phyloP scores from a whole-genome alignment of 1,140 invertebrate species.

The Carposina sasakii region DNA sequence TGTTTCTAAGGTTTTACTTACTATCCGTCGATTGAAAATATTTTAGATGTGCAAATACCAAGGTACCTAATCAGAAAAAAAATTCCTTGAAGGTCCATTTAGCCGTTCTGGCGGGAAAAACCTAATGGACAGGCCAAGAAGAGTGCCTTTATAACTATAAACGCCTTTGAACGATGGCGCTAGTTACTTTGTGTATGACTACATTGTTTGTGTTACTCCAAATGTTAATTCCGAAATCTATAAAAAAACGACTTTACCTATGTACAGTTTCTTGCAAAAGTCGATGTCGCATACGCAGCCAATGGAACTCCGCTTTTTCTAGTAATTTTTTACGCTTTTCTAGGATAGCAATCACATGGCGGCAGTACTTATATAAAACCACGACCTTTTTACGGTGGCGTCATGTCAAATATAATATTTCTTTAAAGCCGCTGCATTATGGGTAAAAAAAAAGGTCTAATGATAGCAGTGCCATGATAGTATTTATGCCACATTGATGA shows the following conservation, averaged over 20 bases:
- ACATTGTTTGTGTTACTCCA: too few relatives aligned
- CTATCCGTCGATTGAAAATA: neutral
- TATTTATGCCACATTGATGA: neutral
- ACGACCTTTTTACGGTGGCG: neutral
- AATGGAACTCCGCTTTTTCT: neutral
- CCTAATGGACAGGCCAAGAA: too few relatives aligned
- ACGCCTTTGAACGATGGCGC: too few relatives aligned
- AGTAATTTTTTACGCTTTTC: neutral
- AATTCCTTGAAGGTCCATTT: neutral
- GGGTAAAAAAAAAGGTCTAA: neutral
- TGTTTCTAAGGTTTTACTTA: neutral
- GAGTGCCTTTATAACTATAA: too few relatives aligned
- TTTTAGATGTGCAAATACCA: neutral
- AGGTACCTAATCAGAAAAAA: neutral
- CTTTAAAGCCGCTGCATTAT: neutral
- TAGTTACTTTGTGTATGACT: too few relatives aligned
- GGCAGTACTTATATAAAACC: neutral
- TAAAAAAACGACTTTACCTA: too few relatives aligned
- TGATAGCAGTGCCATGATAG: neutral
- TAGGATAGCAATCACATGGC: neutral
- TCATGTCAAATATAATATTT: neutral
- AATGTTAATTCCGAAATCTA: too few relatives aligned
- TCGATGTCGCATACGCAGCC: too few relatives aligned
- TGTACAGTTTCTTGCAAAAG: too few relatives aligned
- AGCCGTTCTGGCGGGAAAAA: neutral